Base-by-base conservation (phyloP, 2,888 invertebrate species). In the Tenthredo amoena region DNA sequence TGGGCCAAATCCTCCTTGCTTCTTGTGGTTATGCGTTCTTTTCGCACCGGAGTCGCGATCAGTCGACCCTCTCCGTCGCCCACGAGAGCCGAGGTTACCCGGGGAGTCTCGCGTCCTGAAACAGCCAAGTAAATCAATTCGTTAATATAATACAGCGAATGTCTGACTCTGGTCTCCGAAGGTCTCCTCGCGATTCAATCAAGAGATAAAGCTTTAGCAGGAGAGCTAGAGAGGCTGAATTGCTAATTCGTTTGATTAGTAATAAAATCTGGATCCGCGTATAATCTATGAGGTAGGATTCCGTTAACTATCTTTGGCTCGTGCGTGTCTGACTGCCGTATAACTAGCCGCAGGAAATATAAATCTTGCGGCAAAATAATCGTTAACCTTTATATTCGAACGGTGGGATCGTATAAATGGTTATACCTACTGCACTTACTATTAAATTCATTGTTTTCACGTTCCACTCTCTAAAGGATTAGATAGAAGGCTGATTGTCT, bases 1-100 rank as follows among this genome's bases (percentile, higher is more conserved):
- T 96, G 95, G 77, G 96, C 96, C 77, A 97, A 95, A 91, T 96
- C 96, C 91, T 96, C 95, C 91, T 96, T 96, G 85, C 97, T 96
- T 62, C 96, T 94, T 90, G 96, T 96, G 79, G 96, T 95, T 88
- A 97, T 96, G 87, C 96, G 95, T 92, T 96, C 95, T 88, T 94
- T 94, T 88, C 94, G 94, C 72, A 95, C 93, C 55, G 94, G 94
- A 84, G 94, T 93, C 77, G 94, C 91, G 87, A 94, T 92, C 88
- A 94, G 90, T 89, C 94, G 94, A 87, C 94, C 93, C 88, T 93
- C 93, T 87, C 94, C 94, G 93, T 94, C 94, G 88, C 94, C 94
- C 87, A 91, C 94, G 88, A 94, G 92, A 86, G 94, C 94, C 89
- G 94, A 94, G 89, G 93, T 92, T 86, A 93, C 92, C 87, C 94